phyloP scores from a whole-genome alignment of 2,888 invertebrate genomes.

The Cybosia mesomella region DNA sequence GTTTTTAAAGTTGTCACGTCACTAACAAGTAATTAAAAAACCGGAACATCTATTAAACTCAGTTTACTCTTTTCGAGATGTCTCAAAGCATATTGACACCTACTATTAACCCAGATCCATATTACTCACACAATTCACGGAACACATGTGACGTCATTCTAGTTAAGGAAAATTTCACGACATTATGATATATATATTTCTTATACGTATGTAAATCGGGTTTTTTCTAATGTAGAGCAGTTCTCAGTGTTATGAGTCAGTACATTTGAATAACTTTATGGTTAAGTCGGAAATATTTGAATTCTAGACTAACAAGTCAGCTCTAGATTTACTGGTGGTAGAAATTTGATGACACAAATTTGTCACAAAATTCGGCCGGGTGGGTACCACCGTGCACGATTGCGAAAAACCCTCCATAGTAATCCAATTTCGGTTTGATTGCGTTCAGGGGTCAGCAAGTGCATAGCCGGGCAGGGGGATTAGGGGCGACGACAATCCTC shows the following conservation, averaged over 20 bases:
- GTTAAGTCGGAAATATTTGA: constrained; percentile 1
- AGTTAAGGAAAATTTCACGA: constrained; percentile 17
- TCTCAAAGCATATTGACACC: constrained; percentile 14
- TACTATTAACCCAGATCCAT: constrained; percentile 25
- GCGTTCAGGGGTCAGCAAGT: too few species aligned
- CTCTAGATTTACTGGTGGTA: too few species aligned
- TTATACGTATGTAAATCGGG: not conserved
- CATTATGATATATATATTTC: not conserved
- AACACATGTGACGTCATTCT: constrained; percentile 19
- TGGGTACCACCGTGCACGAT: too few species aligned
- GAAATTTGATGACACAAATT: too few species aligned
- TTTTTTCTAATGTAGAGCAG: constrained; percentile 10
- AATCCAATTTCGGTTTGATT: too few species aligned
- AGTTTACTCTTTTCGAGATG: constrained; percentile 4
- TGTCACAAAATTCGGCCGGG: too few species aligned
- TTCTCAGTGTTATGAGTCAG: constrained; percentile 14
- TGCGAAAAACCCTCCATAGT: too few species aligned
- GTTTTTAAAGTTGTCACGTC: not conserved
- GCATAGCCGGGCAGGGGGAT: too few species aligned
- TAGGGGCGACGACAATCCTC: too few species aligned
- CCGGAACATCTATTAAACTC: constrained; percentile 6
- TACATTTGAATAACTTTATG: not conserved
- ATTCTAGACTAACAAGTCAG: not conserved
- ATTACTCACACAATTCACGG: constrained; percentile 31
- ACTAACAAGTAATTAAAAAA: constrained; percentile 18